Evolutionary conservation across 2,113 vertebrate species (phyloP).

Genomic region (Micromys minutus): DNA sequence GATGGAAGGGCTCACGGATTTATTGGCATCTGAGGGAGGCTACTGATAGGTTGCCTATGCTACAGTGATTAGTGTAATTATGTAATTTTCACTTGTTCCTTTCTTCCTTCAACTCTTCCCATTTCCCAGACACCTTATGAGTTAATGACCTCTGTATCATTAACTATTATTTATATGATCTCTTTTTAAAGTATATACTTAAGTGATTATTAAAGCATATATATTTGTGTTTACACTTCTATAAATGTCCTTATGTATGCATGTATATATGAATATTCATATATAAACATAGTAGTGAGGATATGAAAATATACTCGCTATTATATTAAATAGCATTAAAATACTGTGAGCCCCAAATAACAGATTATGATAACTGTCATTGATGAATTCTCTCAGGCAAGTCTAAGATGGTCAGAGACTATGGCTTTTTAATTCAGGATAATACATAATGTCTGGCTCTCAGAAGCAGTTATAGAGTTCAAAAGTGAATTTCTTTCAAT

Average conservation of each 20-base stretch:
- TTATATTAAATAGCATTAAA: background rate
- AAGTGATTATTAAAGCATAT: background rate
- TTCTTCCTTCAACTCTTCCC: background rate
- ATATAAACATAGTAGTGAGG: no score
- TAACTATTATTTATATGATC: background rate
- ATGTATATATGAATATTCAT: background rate
- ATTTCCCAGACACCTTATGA: background rate
- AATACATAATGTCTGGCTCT: background rate
- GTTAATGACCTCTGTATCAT: background rate
- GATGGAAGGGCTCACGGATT: background rate
- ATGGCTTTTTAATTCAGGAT: background rate
- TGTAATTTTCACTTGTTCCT: background rate
- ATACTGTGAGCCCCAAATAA: background rate
- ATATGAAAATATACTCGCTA: background rate
- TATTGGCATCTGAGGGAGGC: background rate
- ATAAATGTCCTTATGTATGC: background rate
- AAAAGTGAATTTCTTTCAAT: background rate
- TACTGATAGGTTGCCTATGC: background rate
- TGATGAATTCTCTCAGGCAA: background rate
- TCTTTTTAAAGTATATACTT: background rate
- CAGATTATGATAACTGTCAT: background rate
- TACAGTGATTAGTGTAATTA: no score
- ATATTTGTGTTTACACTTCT: background rate
- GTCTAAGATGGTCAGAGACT: background rate
- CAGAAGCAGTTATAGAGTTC: background rate